Base-by-base conservation (phyloP, 2,113 vertebrate genomes). In the Oenanthe melanoleuca region DNA sequence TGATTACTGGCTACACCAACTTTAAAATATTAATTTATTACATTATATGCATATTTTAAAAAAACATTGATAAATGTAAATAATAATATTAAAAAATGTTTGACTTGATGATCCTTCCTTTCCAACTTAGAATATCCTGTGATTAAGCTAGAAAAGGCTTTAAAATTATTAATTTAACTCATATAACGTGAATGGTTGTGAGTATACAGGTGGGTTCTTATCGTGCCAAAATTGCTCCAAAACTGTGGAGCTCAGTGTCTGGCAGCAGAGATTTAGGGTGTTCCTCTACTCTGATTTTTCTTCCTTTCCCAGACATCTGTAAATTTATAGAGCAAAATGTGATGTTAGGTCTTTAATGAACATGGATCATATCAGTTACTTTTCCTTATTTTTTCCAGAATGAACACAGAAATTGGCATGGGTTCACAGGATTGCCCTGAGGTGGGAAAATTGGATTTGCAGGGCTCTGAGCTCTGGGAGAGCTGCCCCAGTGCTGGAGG, bases 381-480 rank as follows among this genome's bases (percentile, higher is more conserved):
- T 56, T 31, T 67, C 33, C 9, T 19, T 12, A 1, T 49, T 75
- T 80, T 33, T 38, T 63, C 19, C 33, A 33, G 47, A 74, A 9
- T 1, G 44, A 49, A 3, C 2, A 0, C 13, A 34, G 7, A 5
- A 63, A 33, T 57, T 1, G 11, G 3, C 7, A 9, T 53, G 53
- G 18, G 25, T 9, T 52, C n/a, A 6, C 11, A 57, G 45, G 28
- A 14, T 18, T 69, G 38, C 37, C 18, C 12, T 26, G 44, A 18
- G 45, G 57, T 84, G 65, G 42, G 42, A 11, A 29, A 15, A 3
- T 1, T 0, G 10, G 52, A n/a, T 40, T 22, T 14, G 0, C 0
- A 4, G 0, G 37, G 61, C 0, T 16, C 0, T 0, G 17, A 26
- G 3, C 37, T 67, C 5, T 31, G 0, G 8, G 31, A 10, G 37